These are phyloP conservation scores for Sebastes hubbsi DNA, from an alignment of 2,797 vertebrate genomes.

Conservation along the genomic window DNA sequence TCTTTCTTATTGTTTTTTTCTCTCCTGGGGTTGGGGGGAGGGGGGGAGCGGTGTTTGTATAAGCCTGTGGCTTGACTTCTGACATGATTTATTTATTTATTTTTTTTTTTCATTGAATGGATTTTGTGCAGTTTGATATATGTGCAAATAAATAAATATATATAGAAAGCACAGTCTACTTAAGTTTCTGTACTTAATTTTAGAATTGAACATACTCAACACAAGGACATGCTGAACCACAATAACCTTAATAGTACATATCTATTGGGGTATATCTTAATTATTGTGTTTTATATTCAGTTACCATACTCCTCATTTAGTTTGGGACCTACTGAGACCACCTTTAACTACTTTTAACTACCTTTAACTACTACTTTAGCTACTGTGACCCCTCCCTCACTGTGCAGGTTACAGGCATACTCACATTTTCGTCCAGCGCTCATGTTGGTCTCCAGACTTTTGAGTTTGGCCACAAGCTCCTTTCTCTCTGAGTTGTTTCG, in stretches of 20 bases:
- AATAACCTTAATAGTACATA: neutral
- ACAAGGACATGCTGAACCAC: neutral
- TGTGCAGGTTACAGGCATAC: slow-evolving; percentile 65
- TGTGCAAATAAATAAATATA: no score
- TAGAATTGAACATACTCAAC: neutral
- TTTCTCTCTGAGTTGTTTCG: slow-evolving; percentile 82
- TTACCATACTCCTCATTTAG: neutral
- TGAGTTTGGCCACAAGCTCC: slow-evolving; percentile 86
- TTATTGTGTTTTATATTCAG: neutral
- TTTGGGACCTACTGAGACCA: neutral
- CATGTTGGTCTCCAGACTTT: slow-evolving; percentile 90
- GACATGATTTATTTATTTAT: no score
- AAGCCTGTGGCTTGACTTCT: no score
- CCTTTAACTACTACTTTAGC: neutral
- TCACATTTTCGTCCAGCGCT: slow-evolving; percentile 94
- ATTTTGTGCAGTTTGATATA: no score
- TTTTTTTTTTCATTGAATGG: no score
- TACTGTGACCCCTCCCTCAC: neutral
- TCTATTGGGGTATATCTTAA: neutral
- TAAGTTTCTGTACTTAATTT: no score
- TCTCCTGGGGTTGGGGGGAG: no score
- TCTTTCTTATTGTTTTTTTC: no score
- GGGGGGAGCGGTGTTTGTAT: no score
- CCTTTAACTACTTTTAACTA: neutral
- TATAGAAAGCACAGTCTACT: no score